Evolutionary conservation across 1,140 invertebrate species (phyloP).

Genomic region (Penaeus japonicus): DNA sequence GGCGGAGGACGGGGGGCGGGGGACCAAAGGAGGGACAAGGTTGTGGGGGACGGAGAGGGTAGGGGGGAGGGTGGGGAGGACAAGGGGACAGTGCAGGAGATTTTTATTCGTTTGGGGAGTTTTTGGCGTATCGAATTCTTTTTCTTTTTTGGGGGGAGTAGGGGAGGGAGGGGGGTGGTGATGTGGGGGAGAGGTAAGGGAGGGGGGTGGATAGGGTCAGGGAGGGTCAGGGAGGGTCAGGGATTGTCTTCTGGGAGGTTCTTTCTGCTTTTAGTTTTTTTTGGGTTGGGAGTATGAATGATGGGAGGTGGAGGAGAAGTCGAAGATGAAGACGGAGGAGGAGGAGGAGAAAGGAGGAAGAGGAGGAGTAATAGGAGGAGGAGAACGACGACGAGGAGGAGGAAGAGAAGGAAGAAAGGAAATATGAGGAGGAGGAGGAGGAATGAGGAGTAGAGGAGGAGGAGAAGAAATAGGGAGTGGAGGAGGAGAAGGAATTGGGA

Average conservation of each 20-base stretch:
- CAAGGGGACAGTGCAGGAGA: too few species aligned
- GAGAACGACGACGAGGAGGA: background rate
- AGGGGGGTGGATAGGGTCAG: background rate
- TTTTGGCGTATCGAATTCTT: background rate
- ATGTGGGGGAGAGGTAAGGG: background rate
- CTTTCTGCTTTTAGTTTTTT: too few species aligned
- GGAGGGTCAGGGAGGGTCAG: background rate
- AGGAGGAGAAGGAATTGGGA: background rate
- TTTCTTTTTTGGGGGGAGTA: background rate
- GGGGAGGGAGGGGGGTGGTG: background rate
- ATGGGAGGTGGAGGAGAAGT: background rate
- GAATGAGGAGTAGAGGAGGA: background rate
- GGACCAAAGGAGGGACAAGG: too few species aligned
- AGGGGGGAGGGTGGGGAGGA: background rate
- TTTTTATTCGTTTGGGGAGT: slow-evolving; percentile 46
- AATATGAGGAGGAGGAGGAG: background rate
- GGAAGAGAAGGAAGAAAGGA: background rate
- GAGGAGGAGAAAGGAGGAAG: background rate
- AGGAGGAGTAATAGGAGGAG: background rate
- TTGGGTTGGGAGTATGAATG: background rate
- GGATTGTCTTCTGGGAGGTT: background rate
- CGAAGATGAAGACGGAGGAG: background rate
- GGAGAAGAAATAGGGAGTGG: background rate
- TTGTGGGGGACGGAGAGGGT: too few species aligned
- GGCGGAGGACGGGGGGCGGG: too few species aligned